Base-by-base conservation (phyloP, 2,113 vertebrate genomes). In the Orthochromis malagaraziensis region DNA sequence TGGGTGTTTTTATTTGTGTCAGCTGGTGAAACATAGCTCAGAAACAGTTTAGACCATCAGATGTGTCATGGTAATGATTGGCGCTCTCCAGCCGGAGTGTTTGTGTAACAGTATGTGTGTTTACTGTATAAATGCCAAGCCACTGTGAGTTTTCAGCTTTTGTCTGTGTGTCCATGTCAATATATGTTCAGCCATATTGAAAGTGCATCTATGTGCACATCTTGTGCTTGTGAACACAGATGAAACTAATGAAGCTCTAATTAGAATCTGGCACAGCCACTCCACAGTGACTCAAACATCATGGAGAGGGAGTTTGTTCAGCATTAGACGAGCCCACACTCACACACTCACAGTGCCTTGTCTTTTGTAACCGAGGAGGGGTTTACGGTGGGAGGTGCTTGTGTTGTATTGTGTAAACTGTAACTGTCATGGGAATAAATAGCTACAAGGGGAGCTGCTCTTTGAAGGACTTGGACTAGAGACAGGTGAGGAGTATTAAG, bases 1-100 rank as follows among this genome's bases (percentile, higher is more conserved):
- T 85, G 92, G 75, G 89, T 80, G 84, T 90, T 90, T 92, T 81
- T 42, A 70, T 91, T 89, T 91, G 65, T 93, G 51, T 92, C 90
- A 57, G 86, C 85, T 82, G 92, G 68, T 84, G 68, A 83, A 88
- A 79, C 10, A 10, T 47, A 53, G 79, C 87, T 89, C 9, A 85
- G 89, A 84, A 90, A 88, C 85, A 38, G 47, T 82, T 86, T 49
- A 55, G 77, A 83, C 60, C 86, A 60, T 88, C 77, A 60, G 58
- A 87, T 68, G 79, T 75, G 85, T 89, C 79, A 82, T 42, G 11
- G 84, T 90, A 79, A 88, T 92, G 85, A 91, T 80, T 9, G 38
- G 88, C 7, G 81, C 86, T 92, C 65, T 81, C 80, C 88, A 87
- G 24, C 45, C 5, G 51, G 65, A 88, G 86, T 53, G 42, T 68